phyloP scores from a whole-genome alignment of 35 echinoderm and acorn worm species.

The Ophioderma brevispina region DNA sequence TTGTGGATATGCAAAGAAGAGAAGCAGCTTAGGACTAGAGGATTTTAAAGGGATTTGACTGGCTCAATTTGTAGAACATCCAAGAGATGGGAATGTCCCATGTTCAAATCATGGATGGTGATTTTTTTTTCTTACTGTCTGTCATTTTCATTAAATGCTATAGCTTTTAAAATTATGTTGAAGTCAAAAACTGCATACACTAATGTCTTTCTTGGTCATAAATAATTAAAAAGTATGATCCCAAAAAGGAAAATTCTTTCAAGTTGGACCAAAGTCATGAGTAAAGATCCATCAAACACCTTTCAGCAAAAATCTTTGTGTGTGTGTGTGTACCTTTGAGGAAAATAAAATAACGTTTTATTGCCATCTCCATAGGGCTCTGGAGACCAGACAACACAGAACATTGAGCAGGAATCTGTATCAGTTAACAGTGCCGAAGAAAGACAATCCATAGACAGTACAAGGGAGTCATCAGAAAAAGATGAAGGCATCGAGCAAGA shows the following conservation, averaged over 20 bases:
- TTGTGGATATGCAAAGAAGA: no score
- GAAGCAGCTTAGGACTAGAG: no score
- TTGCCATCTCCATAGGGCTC: background rate
- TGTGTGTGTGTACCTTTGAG: background rate
- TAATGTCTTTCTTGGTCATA: no score
- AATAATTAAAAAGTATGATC: no score
- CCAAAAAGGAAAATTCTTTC: background rate
- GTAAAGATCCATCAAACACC: background rate
- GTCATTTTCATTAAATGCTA: no score
- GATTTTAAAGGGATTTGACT: no score
- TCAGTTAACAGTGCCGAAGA: background rate
- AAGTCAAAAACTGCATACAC: no score
- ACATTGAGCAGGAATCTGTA: background rate
- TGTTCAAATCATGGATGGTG: no score
- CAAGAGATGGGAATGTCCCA: no score
- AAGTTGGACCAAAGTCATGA: background rate
- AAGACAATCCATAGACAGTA: background rate
- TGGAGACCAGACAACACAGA: background rate
- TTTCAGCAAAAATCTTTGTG: background rate
- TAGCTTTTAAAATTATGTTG: no score
- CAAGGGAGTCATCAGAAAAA: background rate
- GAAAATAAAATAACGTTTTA: background rate
- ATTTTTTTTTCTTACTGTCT: no score
- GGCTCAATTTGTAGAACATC: no score
- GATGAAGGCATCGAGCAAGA: background rate